These are phyloP conservation scores for Brachionus koreanus DNA, from an alignment of 1,140 invertebrate species.

Conservation along the genomic window DNA sequence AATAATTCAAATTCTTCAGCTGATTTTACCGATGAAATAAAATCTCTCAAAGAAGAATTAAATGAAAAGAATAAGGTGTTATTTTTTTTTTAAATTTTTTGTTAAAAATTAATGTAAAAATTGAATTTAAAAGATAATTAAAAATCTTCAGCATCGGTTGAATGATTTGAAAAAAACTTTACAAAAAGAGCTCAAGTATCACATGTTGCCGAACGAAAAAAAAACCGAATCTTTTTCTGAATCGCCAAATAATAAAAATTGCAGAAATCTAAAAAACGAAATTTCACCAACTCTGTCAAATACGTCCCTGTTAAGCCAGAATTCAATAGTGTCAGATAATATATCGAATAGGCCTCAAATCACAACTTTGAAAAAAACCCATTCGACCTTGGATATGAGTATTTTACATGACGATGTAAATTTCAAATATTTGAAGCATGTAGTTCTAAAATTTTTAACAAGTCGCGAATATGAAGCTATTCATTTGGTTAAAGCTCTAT, in stretches of 20 bases:
- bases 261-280: not conserved
- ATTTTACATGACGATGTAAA: constrained; percentile 65
- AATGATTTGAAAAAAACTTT: constrained; percentile 83
- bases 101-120: not conserved
- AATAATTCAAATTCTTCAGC: not conserved
- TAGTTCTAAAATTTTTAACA: constrained; percentile 83
- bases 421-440: constrained; percentile 82
- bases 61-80: constrained; percentile 24
- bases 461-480: constrained; percentile 78
- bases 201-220: constrained; percentile 20
- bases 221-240: not conserved
- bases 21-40: constrained; percentile 1
- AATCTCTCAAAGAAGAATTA: not conserved
- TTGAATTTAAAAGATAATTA: constrained; percentile 69
- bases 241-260: not conserved
- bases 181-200: constrained; percentile 68
- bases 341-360: not conserved
- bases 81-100: not conserved
- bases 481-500: constrained; percentile 79
- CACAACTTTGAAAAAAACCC: constrained; percentile 44
- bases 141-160: constrained; percentile 77
- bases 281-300: not conserved
- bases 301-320: not conserved
- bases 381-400: constrained; percentile 3
- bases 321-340: not conserved